Evolutionary conservation across 2,113 vertebrate species (phyloP).

Genomic region (cat (Felis catus)): F.catus_Fca126_mat1.0 CM031428.1:62692501-62693000

Average conservation of each 20-base stretch:
- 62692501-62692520: fast-evolving
- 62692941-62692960: background rate
- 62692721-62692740: too few relatives aligned
- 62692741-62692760: too few relatives aligned
- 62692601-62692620: background rate
- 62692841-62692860: too few relatives aligned
- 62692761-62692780: too few relatives aligned
- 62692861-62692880: too few relatives aligned
- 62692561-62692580: background rate
- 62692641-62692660: background rate
- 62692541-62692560: background rate
- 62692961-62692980: background rate
- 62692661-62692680: background rate
- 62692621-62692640: background rate
- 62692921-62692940: background rate
- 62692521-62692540: background rate
- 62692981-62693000: background rate
- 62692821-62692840: too few relatives aligned
- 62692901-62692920: background rate
- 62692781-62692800: too few relatives aligned
- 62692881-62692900: background rate
- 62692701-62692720: too few relatives aligned
- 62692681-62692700: too few relatives aligned
- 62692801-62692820: too few relatives aligned
- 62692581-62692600: background rate